These are phyloP conservation scores for Takifugu bimaculatus DNA, from an alignment of 2,113 vertebrate genomes.

Conservation along the genomic window DNA sequence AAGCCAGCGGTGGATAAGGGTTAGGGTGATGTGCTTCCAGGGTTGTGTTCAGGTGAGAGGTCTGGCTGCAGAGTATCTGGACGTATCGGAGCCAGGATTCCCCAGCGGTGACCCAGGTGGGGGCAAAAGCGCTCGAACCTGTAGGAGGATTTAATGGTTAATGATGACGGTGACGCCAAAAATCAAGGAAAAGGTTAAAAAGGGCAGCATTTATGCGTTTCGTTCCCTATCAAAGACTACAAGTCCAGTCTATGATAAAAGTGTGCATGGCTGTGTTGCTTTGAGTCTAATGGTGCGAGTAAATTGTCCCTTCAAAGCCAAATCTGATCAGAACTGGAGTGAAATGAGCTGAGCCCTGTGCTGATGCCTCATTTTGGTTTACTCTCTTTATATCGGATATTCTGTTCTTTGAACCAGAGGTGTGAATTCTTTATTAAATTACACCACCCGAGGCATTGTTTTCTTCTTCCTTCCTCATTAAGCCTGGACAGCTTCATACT, in stretches of 20 bases:
- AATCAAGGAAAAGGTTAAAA: conserved; percentile 12
- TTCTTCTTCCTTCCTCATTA: conserved; percentile 6
- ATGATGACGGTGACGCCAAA: too few species aligned
- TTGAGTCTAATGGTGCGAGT: conserved; percentile 41
- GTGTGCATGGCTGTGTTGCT: conserved; percentile 49
- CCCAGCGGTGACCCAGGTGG: too few species aligned
- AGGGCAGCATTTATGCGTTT: conserved; percentile 11
- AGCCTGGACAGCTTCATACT: conserved; percentile 27
- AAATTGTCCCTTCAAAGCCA: conserved; percentile 41
- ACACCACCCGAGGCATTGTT: not conserved
- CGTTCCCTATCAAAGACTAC: too few species aligned
- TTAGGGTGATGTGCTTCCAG: too few species aligned
- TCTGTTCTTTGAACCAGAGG: not conserved
- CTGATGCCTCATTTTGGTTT: conserved; percentile 16
- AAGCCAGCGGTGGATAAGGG: too few species aligned
- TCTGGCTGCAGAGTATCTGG: too few species aligned
- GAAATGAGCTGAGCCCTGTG: conserved; percentile 47
- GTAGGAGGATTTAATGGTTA: too few species aligned
- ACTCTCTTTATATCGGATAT: not conserved
- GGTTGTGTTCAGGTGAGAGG: too few species aligned
- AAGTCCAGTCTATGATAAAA: not conserved
- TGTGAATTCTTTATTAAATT: conserved; percentile 11
- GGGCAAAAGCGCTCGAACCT: too few species aligned
- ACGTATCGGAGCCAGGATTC: too few species aligned
- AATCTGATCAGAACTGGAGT: conserved; percentile 37